Base-by-base conservation (phyloP, 2,113 vertebrate species). In the Oxyura jamaicensis region DNA sequence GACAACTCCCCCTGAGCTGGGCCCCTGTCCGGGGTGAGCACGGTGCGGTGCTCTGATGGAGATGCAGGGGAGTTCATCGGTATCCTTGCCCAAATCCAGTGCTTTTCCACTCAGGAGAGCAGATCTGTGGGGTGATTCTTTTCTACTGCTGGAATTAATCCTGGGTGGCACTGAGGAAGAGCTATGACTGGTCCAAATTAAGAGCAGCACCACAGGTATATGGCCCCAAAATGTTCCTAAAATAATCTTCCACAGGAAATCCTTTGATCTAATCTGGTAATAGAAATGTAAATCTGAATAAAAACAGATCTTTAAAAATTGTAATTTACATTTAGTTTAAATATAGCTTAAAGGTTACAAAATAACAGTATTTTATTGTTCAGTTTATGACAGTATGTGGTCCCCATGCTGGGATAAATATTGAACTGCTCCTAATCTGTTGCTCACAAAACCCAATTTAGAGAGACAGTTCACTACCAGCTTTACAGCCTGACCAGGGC, bases 1-100 rank as follows among this genome's bases (percentile, higher is more conserved):
- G 63, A 52, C 59, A 33, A 2, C 33, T 71, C 15, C 33, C 4
- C 13, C 44, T 22, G 44, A 65, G 41, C 23, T 5, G 2, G 29
- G 62, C 68, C 21, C 55, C 25, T 2, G 0, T 31, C 23, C 0
- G 0, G 52, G n/a, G 31, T 5, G 21, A 17, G 55, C 10, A 26
- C 14, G 25, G 20, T 0, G 0, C 1, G 3, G 59, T 35, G 46
- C 35, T 44, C 53, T 62, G 25, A 29, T 3, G 1, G 68, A 85
- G 75, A 8, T 10, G 7, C 48, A 75, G 58, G 41, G 41, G 39
- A 25, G 6, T 35, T 74, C 72, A 53, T 39, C 1, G 0, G 26
- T 28, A 35, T 78, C 73, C 56, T 46, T 83, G 50, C 59, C 39
- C 69, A 19, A 12, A 31, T 53, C 50, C 0, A 0, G 29, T 0